A percentile compares a stretch with the other conserved stretches of the same genome.
Evolutionary conservation across 2,113 vertebrate genomes (phyloP).

Genomic region (Ictalurus punctatus): DNA sequence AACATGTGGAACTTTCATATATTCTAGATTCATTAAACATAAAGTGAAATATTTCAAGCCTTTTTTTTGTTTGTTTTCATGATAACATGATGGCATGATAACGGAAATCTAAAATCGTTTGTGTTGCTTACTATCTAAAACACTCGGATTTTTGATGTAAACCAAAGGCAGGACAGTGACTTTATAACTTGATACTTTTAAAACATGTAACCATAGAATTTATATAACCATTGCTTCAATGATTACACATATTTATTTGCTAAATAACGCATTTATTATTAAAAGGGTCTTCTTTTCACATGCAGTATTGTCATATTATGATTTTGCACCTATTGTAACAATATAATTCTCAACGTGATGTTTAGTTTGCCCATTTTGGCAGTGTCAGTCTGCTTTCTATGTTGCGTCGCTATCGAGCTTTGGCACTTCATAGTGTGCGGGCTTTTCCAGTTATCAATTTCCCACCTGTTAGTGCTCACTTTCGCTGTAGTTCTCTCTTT

Average conservation of each 20-base stretch:
- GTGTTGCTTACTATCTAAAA: background rate
- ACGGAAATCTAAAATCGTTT: no score
- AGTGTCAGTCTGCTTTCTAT: background rate
- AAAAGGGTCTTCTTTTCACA: background rate
- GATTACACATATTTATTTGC: no score
- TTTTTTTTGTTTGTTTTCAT: no score
- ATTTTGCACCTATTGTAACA: background rate
- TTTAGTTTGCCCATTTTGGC: background rate
- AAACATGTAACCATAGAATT: no score
- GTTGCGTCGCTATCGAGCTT: background rate
- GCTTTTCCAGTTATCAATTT: slow-evolving; percentile 14
- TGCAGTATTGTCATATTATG: background rate
- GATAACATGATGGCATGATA: no score
- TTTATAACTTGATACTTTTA: no score
- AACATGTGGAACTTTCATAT: no score
- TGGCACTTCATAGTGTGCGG: background rate
- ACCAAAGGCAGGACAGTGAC: background rate
- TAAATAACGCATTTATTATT: background rate
- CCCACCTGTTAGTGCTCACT: background rate
- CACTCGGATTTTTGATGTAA: background rate
- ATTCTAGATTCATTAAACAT: no score
- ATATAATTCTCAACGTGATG: background rate
- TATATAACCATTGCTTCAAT: no score
- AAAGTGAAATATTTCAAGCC: no score
- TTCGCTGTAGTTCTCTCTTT: background rate